phyloP scores from a whole-genome alignment of 2,888 invertebrate species.

The Campoplex nolae region DNA sequence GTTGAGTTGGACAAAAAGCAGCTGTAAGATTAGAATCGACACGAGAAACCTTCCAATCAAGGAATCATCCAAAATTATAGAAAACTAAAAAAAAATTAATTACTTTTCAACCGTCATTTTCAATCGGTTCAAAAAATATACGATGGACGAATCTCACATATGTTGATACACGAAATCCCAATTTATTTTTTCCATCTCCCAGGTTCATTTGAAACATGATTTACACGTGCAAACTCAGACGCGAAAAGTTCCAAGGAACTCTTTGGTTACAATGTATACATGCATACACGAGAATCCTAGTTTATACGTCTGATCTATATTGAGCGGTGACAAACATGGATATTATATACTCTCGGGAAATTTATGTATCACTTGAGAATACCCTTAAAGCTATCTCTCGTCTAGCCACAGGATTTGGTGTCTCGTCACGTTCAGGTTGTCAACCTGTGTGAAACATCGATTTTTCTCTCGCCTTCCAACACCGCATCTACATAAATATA shows the following conservation, averaged over 20 bases:
- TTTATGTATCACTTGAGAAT: slow-evolving; percentile 38
- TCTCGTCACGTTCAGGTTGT: slow-evolving; percentile 37
- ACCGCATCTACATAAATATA: not conserved
- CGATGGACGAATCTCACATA: not conserved
- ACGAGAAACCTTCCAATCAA: not conserved
- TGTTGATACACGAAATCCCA: not conserved
- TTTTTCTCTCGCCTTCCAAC: slow-evolving; percentile 14
- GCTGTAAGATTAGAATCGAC: not conserved
- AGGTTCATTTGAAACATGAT: slow-evolving; percentile 7
- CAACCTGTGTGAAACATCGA: slow-evolving; percentile 33
- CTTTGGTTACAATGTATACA: slow-evolving; percentile 16
- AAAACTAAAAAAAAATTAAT: not conserved
- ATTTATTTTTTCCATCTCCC: not conserved
- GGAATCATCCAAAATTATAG: not conserved
- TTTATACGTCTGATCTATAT: slow-evolving; percentile 33
- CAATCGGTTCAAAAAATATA: not conserved
- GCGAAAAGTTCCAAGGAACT: slow-evolving; percentile 2
- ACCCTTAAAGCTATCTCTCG: slow-evolving; percentile 24
- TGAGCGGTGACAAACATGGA: not conserved
- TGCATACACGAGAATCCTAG: slow-evolving; percentile 8
- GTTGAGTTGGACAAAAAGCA: not conserved
- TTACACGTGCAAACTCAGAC: not conserved
- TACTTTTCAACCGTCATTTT: not conserved
- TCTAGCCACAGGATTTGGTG: slow-evolving; percentile 37
- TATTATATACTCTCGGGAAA: slow-evolving; percentile 25